Percentiles rank a stretch among this genome's conserved stretches.
These are phyloP conservation scores for Epizoanthus scotinus DNA, from an alignment of 92 coral and sea anemone species.

Conservation along the genomic window DNA sequence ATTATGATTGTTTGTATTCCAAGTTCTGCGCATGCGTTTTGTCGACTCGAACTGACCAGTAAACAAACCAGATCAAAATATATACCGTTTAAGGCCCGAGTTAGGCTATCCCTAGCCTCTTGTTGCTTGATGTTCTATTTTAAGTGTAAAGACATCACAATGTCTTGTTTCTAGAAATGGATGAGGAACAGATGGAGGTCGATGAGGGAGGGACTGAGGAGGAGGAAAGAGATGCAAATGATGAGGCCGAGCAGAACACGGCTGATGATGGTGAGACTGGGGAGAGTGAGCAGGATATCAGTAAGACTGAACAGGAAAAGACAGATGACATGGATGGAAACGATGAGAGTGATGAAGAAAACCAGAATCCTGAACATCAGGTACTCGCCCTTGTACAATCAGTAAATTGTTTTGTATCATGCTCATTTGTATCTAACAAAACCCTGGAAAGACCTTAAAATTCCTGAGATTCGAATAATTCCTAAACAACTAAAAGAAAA, in stretches of 20 bases:
- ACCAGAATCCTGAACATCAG: conserved; percentile 16
- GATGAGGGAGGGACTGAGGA: conserved; percentile 45
- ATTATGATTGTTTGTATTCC: no score
- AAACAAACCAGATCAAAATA: no score
- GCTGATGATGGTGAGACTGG: conserved; percentile 36
- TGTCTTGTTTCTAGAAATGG: conserved; percentile 13
- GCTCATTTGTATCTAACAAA: no score
- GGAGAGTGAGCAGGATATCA: conserved; percentile 12
- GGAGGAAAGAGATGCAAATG: conserved; percentile 32
- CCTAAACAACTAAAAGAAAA: no score
- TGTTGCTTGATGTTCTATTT: background rate
- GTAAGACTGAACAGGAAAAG: conserved; percentile 17
- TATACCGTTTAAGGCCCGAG: no score
- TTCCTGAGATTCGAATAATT: no score
- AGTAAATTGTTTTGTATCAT: no score
- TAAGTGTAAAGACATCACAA: background rate
- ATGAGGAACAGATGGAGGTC: conserved; percentile 53
- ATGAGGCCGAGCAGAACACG: conserved; percentile 9
- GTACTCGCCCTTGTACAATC: conserved; percentile 5
- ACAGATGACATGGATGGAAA: conserved; percentile 47
- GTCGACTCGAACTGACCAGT: no score
- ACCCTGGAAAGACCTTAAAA: no score
- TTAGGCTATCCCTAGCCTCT: no score
- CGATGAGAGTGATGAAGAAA: conserved; percentile 53
- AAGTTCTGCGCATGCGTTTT: no score